Evolutionary conservation across 2,797 vertebrate species (phyloP).

Genomic region (Mus caroli): DNA sequence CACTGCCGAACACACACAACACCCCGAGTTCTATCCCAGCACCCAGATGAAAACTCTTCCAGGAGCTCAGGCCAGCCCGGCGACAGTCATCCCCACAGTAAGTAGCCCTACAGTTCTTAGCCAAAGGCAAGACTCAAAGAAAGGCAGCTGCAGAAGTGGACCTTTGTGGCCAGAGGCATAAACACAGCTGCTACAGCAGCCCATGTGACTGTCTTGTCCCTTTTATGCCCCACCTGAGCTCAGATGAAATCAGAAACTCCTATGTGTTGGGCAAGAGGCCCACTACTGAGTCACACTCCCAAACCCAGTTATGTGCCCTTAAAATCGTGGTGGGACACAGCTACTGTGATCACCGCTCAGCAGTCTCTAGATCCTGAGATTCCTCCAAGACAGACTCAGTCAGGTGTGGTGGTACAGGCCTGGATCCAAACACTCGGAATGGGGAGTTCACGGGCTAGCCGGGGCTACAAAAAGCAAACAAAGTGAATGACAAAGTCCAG

Average conservation of each 20-base stretch:
- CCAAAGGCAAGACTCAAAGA: neutral
- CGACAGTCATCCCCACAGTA: neutral
- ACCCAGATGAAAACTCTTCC: neutral
- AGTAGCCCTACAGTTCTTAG: neutral
- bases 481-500: neutral
- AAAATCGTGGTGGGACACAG: neutral
- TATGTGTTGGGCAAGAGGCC: neutral
- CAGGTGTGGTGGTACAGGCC: neutral
- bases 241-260: neutral
- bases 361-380: neutral
- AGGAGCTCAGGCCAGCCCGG: neutral
- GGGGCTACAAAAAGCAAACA: neutral
- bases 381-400: neutral
- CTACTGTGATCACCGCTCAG: neutral
- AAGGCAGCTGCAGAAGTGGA: neutral
- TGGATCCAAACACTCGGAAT: neutral
- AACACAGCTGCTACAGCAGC: neutral
- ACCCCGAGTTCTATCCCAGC: neutral
- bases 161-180: neutral
- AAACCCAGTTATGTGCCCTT: neutral
- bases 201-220: neutral
- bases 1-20: neutral
- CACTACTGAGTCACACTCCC: neutral
- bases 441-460: neutral
- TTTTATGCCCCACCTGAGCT: neutral